These are phyloP conservation scores for Ptycholaimellus sp. DNA, from an alignment of 2,888 invertebrate species.

Conservation along the genomic window DNA sequence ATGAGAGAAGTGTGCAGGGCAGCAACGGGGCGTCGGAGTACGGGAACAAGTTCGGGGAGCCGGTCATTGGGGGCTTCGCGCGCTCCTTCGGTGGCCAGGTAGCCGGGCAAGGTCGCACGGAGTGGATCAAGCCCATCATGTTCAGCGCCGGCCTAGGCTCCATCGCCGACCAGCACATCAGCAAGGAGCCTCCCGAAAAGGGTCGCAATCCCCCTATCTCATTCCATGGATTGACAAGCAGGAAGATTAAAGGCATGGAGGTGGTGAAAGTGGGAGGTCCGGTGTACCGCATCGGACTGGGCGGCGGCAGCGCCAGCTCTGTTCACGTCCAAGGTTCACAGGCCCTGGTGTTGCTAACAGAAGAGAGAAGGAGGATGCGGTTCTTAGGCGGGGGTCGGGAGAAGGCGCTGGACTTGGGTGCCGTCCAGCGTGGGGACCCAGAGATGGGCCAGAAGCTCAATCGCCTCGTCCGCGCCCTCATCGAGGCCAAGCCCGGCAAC, in stretches of 20 bases:
- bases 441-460: constrained; percentile 97
- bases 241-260: constrained; percentile 43
- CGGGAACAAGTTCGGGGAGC: constrained; percentile 92
- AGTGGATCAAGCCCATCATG: constrained; percentile 96
- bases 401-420: constrained; percentile 60
- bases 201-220: background rate
- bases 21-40: constrained; percentile 95
- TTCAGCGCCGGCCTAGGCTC: constrained; percentile 85
- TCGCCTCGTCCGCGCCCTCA: constrained; percentile 66
- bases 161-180: constrained; percentile 55
- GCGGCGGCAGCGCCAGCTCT: constrained; percentile 91
- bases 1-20: too few species aligned
- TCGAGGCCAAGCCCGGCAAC: constrained; percentile 50
- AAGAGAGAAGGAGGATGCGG: constrained; percentile 1
- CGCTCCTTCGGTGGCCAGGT: constrained; percentile 50
- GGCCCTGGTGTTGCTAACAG: background rate
- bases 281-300: constrained; percentile 86
- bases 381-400: constrained; percentile 58
- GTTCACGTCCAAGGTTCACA: constrained; percentile 39
- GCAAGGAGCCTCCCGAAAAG: constrained; percentile 36
- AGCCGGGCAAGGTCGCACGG: constrained; percentile 33
- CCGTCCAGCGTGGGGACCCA: constrained; percentile 82
- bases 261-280: constrained; percentile 89
- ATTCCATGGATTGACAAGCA: background rate
- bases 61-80: constrained; percentile 66